Percentiles rank a stretch among this genome's conserved stretches.
These are phyloP conservation scores for Nesogale talazaci DNA, from an alignment of 2,113 vertebrate species.

Conservation along the genomic window DNA sequence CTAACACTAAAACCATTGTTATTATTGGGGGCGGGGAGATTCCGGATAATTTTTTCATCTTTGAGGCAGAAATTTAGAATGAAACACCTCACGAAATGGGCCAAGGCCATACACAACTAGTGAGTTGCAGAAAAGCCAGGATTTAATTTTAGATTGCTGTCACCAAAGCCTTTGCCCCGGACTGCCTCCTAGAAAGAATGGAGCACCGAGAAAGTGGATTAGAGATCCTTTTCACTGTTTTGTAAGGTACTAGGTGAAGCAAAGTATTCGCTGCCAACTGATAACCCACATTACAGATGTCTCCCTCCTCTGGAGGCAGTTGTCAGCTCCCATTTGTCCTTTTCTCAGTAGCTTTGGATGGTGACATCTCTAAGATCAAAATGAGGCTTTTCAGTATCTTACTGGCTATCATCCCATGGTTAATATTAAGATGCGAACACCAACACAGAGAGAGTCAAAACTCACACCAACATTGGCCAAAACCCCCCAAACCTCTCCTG, in stretches of 20 bases:
- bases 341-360: constrained; percentile 19
- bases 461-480: not conserved
- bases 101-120: constrained; percentile 2
- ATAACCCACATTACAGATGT: not conserved
- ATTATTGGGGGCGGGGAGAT: not conserved
- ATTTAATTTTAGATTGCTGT: constrained; percentile 44
- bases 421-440: not conserved
- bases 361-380: constrained; percentile 20
- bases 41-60: not conserved
- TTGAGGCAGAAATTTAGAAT: constrained; percentile 41
- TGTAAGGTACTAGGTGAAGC: constrained; percentile 12
- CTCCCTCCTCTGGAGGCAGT: not conserved
- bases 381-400: constrained; percentile 38
- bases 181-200: not conserved
- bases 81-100: not conserved
- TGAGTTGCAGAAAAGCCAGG: not conserved
- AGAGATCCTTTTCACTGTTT: constrained; percentile 2
- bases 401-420: not conserved
- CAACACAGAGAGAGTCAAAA: not conserved
- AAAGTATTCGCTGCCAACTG: not conserved
- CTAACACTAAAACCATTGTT: not conserved
- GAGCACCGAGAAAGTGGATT: constrained; percentile 14
- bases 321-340: not conserved
- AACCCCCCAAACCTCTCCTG: not conserved
- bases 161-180: not conserved